Conservation (phyloP, 2,888 invertebrate species). For the Pyrochroa serraticornis region DNA sequence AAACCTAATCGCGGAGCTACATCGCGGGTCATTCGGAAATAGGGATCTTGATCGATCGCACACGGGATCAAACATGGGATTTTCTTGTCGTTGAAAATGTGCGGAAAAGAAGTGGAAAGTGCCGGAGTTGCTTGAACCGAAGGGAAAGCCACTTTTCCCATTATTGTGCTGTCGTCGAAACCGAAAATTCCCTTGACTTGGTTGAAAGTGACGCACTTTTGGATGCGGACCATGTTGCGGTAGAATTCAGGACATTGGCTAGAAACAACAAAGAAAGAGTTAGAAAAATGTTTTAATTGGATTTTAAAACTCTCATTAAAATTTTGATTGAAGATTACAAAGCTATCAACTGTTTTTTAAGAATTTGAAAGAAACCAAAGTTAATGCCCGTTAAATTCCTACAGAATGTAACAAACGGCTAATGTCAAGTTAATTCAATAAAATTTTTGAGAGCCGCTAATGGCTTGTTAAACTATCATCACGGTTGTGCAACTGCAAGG, state of each 20-base stretch:
- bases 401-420: too few relatives aligned
- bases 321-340: too few relatives aligned
- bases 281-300: background rate
- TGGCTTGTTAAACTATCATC: too few relatives aligned
- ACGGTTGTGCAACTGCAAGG: too few relatives aligned
- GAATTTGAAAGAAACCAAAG: too few relatives aligned
- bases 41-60: slow-evolving; percentile 99
- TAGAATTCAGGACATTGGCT: slow-evolving; percentile 91
- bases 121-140: slow-evolving; percentile 96
- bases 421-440: too few relatives aligned
- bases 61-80: slow-evolving; percentile 92
- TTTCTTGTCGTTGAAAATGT: slow-evolving; percentile 82
- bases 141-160: slow-evolving; percentile 97
- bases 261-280: slow-evolving; percentile 25
- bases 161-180: slow-evolving; percentile 92
- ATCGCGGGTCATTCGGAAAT: slow-evolving; percentile 98
- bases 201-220: slow-evolving; percentile 95
- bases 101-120: slow-evolving; percentile 87
- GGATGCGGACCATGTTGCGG: slow-evolving; percentile 89
- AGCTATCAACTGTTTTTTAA: too few relatives aligned
- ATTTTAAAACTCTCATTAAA: too few relatives aligned
- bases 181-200: slow-evolving; percentile 99
- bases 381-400: too few relatives aligned
- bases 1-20: slow-evolving; percentile 89
- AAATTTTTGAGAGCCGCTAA: too few relatives aligned